Evolutionary conservation across 2,113 vertebrate species (phyloP).

Genomic region (Festucalex cinctus): DNA sequence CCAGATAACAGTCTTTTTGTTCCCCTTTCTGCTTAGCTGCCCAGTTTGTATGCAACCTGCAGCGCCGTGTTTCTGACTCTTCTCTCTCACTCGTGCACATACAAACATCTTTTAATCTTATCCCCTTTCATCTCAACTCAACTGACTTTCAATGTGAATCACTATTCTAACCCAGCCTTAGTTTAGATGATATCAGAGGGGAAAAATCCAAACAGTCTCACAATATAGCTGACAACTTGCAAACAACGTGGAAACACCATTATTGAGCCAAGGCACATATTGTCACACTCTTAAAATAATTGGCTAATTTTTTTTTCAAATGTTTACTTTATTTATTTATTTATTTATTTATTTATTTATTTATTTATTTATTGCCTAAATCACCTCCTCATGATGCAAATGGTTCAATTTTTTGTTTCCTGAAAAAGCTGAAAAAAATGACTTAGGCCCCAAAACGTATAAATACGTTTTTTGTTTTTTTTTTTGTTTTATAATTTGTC

Average conservation of each 20-base stretch:
- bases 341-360: no score
- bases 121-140: conserved; percentile 11
- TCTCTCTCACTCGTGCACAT: not conserved
- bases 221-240: not conserved
- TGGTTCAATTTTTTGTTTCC: no score
- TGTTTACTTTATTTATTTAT: no score
- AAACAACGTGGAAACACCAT: not conserved
- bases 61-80: conserved; percentile 17
- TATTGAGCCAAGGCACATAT: not conserved
- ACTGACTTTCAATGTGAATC: conserved; percentile 4
- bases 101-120: conserved; percentile 23
- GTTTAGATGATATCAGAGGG: not conserved
- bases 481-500: no score
- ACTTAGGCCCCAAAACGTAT: no score
- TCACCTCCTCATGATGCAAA: no score
- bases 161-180: conserved; percentile 1
- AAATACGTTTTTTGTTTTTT: no score
- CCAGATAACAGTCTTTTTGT: conserved; percentile 51
- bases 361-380: no score
- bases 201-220: not conserved
- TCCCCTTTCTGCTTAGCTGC: conserved; percentile 46
- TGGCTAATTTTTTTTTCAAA: no score
- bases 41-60: conserved; percentile 53
- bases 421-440: no score
- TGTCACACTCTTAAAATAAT: no score